Evolutionary conservation across 2,888 invertebrate species (phyloP).

Genomic region (Euphydryas editha): DNA sequence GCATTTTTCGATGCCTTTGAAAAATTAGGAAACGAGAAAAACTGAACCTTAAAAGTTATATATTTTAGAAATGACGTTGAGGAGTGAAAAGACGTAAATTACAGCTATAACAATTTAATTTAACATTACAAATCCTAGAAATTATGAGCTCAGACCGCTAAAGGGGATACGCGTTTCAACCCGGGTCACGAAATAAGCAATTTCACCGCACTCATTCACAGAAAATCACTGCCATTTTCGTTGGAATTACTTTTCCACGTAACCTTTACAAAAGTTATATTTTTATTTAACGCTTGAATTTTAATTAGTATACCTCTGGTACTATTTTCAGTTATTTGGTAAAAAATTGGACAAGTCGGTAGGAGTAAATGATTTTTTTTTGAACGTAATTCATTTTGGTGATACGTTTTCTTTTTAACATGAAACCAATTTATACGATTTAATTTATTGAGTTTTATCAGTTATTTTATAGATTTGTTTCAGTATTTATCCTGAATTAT

Average conservation of each 20-base stretch:
- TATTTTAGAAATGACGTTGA: not conserved
- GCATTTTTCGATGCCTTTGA: no score
- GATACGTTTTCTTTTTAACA: not conserved
- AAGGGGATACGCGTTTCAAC: conserved; percentile 27
- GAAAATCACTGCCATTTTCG: conserved; percentile 21
- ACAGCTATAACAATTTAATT: conserved; percentile 41
- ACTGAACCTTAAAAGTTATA: not conserved
- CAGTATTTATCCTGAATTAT: no score
- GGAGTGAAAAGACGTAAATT: conserved; percentile 23
- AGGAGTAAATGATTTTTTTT: not conserved
- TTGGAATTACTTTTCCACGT: conserved; percentile 13
- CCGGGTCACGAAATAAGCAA: conserved; percentile 45
- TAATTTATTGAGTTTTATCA: no score
- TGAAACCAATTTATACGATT: not conserved
- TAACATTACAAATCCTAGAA: conserved; percentile 34
- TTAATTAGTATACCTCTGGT: not conserved
- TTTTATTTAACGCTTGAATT: conserved; percentile 15
- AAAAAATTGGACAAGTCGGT: not conserved
- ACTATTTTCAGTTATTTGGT: not conserved
- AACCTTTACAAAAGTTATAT: not conserved
- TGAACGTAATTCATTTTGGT: not conserved
- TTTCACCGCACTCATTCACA: conserved; percentile 34
- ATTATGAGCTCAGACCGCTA: conserved; percentile 25
- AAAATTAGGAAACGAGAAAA: not conserved
- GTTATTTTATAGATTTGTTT: no score